Percentiles rank a stretch among this genome's conserved stretches.
Conservation (phyloP, 2,113 vertebrate genomes). For the Bagarius yarrelli region DNA sequence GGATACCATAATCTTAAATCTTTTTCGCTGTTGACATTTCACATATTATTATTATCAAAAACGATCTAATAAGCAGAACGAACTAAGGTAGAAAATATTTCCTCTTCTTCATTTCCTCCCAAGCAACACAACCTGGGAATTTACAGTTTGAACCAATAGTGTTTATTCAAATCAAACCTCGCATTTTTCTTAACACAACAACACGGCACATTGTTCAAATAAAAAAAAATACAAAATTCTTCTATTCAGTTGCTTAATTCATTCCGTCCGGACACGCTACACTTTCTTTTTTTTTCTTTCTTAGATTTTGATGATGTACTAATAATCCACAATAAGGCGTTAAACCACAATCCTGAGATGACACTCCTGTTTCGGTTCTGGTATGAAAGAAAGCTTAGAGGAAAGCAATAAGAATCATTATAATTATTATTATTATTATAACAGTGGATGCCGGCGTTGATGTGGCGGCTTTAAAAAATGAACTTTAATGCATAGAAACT, state of each 20-base stretch:
- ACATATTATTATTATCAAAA: background rate
- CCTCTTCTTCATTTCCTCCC: background rate
- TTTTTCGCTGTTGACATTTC: background rate
- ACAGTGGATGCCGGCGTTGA: background rate
- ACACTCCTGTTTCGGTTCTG: conserved; percentile 18
- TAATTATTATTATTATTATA: background rate
- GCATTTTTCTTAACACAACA: background rate
- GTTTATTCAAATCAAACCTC: background rate
- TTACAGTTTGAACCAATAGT: background rate
- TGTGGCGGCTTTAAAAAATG: background rate
- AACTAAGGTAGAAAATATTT: background rate
- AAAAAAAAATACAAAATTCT: no score
- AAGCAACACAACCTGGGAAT: background rate
- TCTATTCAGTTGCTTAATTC: background rate
- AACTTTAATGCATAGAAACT: background rate
- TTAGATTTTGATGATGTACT: conserved; percentile 25
- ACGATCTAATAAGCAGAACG: background rate
- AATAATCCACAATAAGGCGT: conserved; percentile 4
- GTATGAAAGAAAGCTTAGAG: background rate
- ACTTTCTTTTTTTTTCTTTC: background rate
- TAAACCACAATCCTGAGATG: conserved; percentile 28
- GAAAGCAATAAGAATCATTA: background rate
- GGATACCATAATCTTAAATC: background rate
- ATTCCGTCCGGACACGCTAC: background rate
- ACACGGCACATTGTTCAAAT: background rate